Conservation (phyloP, 2,888 invertebrate genomes). For the Eupithecia vulgata region DNA sequence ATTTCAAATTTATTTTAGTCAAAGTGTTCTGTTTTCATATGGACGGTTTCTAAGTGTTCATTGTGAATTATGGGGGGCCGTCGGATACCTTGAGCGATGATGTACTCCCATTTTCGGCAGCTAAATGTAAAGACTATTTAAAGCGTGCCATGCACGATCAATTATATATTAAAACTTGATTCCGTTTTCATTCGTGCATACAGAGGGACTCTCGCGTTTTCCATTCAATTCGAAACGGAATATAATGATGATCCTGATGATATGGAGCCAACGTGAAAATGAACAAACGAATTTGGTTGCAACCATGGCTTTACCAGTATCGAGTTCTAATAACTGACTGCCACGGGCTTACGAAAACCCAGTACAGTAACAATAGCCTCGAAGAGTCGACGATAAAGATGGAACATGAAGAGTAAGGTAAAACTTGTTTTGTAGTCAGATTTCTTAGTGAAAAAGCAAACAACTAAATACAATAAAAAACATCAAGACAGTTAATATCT, state of each 20-base stretch:
- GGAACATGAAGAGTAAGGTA: not conserved
- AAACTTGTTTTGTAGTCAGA: not conserved
- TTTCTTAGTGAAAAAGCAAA: not conserved
- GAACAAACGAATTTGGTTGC: not conserved
- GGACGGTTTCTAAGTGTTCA: no score
- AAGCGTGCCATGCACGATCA: not conserved
- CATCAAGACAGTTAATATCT: no score
- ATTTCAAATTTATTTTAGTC: no score
- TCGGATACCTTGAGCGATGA: no score
- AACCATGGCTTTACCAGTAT: not conserved
- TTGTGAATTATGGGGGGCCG: no score
- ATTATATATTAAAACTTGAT: not conserved
- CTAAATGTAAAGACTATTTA: not conserved
- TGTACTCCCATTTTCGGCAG: not conserved
- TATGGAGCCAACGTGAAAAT: not conserved
- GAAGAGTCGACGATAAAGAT: not conserved
- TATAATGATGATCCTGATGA: no score
- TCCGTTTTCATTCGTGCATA: not conserved
- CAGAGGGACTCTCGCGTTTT: not conserved
- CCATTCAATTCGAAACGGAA: not conserved
- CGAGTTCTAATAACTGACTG: not conserved
- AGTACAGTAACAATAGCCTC: not conserved
- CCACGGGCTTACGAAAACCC: not conserved
- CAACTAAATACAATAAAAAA: no score
- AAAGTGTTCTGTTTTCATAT: no score